These are phyloP conservation scores for Oceanites oceanicus DNA, from an alignment of 2,113 vertebrate species.

Conservation along the genomic window DNA sequence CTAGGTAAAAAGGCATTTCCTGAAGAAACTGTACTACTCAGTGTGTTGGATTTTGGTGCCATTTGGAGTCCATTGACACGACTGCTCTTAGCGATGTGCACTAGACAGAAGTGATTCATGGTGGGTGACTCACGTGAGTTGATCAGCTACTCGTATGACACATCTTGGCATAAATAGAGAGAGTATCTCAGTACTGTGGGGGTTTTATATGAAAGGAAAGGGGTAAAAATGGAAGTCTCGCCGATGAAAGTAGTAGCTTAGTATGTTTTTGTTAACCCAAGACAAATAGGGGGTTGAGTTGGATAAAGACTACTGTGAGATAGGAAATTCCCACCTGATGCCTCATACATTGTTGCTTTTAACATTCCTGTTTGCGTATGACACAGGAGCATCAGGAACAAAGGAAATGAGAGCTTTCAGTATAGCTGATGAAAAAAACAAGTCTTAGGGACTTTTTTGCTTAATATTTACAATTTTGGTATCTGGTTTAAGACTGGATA, in stretches of 20 bases:
- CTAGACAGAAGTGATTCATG: not conserved
- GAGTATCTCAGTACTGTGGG: not conserved
- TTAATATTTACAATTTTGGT: not conserved
- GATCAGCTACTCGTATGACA: not conserved
- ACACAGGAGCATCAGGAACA: slow-evolving; percentile 12
- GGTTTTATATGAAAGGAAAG: not conserved
- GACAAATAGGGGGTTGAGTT: not conserved
- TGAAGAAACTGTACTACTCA: not conserved
- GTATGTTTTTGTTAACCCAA: not conserved
- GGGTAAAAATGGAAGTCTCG: not conserved
- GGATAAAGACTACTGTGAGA: not conserved
- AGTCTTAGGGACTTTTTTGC: not conserved
- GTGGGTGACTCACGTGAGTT: not conserved
- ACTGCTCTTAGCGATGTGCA: not conserved
- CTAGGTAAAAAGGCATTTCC: not conserved
- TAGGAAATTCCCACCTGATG: slow-evolving; percentile 50
- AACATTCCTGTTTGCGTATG: not conserved
- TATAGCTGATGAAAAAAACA: not conserved
- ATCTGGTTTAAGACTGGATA: not conserved
- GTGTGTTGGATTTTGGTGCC: not conserved
- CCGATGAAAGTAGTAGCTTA: not conserved
- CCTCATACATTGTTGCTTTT: not conserved
- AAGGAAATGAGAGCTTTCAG: slow-evolving; percentile 6
- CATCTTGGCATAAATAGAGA: not conserved
- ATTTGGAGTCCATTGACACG: not conserved